Base-by-base conservation (phyloP, 2,113 vertebrate genomes). In the Tychaedon coryphoeus region DNA sequence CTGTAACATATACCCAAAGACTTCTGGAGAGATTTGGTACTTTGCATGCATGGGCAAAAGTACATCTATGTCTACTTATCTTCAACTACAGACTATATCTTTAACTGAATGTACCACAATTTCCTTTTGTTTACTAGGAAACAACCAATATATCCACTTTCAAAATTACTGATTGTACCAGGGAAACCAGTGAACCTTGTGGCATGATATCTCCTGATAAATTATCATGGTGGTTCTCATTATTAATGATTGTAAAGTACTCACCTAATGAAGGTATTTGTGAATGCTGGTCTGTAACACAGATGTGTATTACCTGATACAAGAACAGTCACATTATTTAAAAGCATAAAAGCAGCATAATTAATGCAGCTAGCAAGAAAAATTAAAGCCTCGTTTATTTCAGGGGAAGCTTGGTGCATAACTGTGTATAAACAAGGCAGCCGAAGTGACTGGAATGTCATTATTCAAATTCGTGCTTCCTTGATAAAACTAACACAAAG, bases 371-470 rank as follows among this genome's bases (percentile, higher is more conserved):
- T 84, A 71, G n/a, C 25, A 86, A 80, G 69, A 81, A 89, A 91
- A 89, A 74, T 31, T 61, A 86, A 88, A 93, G 56, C n/a, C 45
- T 80, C 56, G 53, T 91, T 93, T 78, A 91, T 92, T 94, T 84
- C 51, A 67, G 19, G 36, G 48, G 40, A 81, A 78, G 33, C 15
- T 57, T 67, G 19, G 40, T 90, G 50, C 19, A 42, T 26, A 84
- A 45, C 25, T 48, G 28, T 56, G 16, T 67, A 43, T 62, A 87
- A 88, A 91, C 42, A 81, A 62, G 8, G 43, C 8, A 84, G 15
- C 10, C 14, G 13, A 88, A 90, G 34, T 84, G 73, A 86, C 83
- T 91, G 25, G 34, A 71, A 80, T 92, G 43, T 24, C n/a, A 88
- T 93, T 95, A 92, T 84, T 92, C 33, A 84, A 81, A 91, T 56